Evolutionary conservation across 1,140 invertebrate genomes (phyloP).

Genomic region (Cylas formicarius): DNA sequence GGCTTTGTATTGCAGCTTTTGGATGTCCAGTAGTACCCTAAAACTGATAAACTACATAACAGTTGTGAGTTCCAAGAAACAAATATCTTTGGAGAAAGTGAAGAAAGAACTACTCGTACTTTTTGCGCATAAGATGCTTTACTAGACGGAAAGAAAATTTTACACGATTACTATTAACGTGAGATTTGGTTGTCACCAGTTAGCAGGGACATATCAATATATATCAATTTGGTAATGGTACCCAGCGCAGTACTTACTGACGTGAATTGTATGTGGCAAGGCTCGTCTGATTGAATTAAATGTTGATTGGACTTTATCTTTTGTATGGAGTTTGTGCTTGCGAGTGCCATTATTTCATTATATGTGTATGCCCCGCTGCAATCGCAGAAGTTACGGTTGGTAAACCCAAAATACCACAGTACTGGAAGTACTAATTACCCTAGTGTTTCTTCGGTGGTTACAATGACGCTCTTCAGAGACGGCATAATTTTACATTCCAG

Average conservation of each 20-base stretch:
- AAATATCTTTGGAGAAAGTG: too few relatives aligned
- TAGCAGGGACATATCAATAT: too few relatives aligned
- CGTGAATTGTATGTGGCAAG: slow-evolving; percentile 17
- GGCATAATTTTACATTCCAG: slow-evolving; percentile 36
- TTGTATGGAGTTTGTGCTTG: too few relatives aligned
- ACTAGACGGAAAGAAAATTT: too few relatives aligned
- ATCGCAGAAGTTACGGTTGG: slow-evolving; percentile 26
- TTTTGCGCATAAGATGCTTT: too few relatives aligned
- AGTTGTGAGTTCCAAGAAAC: too few relatives aligned
- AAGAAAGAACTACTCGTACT: too few relatives aligned
- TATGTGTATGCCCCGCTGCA: too few relatives aligned
- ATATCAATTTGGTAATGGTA: too few relatives aligned
- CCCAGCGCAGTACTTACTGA: slow-evolving; percentile 14
- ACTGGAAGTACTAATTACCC: slow-evolving; percentile 41
- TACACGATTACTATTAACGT: too few relatives aligned
- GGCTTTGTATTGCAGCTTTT: slow-evolving; percentile 79
- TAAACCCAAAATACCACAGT: slow-evolving; percentile 47
- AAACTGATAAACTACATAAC: slow-evolving; percentile 49
- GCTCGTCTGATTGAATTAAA: slow-evolving; percentile 9
- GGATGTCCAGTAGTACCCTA: slow-evolving; percentile 78
- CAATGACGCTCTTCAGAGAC: slow-evolving; percentile 26
- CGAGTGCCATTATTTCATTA: too few relatives aligned
- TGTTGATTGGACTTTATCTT: slow-evolving; percentile 9
- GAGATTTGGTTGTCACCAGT: too few relatives aligned
- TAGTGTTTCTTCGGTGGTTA: slow-evolving; percentile 20